Base-by-base conservation (phyloP, 2,888 invertebrate species). In the Drosophila picticornis region DNA sequence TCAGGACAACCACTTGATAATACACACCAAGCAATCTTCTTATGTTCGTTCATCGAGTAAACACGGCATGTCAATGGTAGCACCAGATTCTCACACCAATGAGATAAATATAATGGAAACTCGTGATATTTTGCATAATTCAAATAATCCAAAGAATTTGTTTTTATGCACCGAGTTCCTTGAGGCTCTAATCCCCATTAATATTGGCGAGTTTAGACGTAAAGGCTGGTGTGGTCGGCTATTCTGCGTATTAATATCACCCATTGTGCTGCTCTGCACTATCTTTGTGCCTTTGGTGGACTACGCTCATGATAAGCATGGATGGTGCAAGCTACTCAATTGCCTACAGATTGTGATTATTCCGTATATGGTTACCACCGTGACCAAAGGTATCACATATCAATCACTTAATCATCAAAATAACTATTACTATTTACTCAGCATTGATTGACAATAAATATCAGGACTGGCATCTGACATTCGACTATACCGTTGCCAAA, bases 271-370 rank as follows among this genome's bases (percentile, higher is more conserved):
- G 4, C 0, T 79, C 0, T 59, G 88, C 29, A 48, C 50, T 0
- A 4, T 87, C 0, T 62, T 84, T 1, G 79, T 92, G n/a, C 92
- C 91, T 1, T 53, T 74, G 16, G 87, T 91, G 16, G 82, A 91
- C 43, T 89, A 84, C 58, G 80, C 83, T 27, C 31, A 43, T 53
- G 79, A 81, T 10, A 83, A 81, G 38, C 90, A 91, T 55, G 92
- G 91, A 2, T 92, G 92, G 92, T 87, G 85, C 36, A 92, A 92
- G 72, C 34, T 92, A 22, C 75, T 91, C 43, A 91, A 91, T 48
- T 90, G 84, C 25, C 36, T 84, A 5, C 91, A 91, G 59, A 66
- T 91, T 2, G 60, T 89, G 0, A 70, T 64, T 0, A 76, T 80
- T 52, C 91, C 92, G 1, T 53, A 83, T 11, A n/a, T 83, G 4